Percentiles rank a stretch among this genome's conserved stretches.
Conservation (phyloP, 2,888 invertebrate genomes). For the Pseudococcus longispinus region DNA sequence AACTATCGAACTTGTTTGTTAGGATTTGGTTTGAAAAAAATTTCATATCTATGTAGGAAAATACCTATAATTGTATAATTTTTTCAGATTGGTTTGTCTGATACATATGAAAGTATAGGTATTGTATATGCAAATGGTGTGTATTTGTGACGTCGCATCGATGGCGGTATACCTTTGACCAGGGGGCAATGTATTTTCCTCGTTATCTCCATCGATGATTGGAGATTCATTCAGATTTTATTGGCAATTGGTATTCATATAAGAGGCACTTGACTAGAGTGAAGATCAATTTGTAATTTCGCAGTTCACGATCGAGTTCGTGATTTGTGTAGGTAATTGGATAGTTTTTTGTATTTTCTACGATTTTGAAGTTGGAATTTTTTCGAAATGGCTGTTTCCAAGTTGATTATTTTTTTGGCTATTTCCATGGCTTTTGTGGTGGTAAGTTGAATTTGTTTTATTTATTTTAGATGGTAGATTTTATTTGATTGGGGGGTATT, state of each 20-base stretch:
- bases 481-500: not conserved
- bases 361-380: not conserved
- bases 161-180: not conserved
- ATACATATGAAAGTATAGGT: not conserved
- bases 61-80: not conserved
- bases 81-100: not conserved
- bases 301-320: not conserved
- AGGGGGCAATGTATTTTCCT: not conserved
- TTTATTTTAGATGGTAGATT: not conserved
- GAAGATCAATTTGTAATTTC: not conserved
- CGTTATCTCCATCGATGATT: not conserved
- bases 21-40: not conserved
- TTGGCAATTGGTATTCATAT: not conserved
- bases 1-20: not conserved
- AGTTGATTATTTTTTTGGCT: not conserved
- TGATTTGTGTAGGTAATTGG: not conserved
- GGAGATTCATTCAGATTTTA: not conserved
- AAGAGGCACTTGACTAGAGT: not conserved
- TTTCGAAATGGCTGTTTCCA: not conserved
- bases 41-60: not conserved
- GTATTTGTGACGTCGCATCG: not conserved
- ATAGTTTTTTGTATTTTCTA: not conserved
- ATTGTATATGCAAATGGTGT: not conserved
- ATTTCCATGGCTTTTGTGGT: not conserved
- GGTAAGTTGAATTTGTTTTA: not conserved